phyloP scores from a whole-genome alignment of 2,888 invertebrate genomes.

The Lasioglossum villosulum region DNA sequence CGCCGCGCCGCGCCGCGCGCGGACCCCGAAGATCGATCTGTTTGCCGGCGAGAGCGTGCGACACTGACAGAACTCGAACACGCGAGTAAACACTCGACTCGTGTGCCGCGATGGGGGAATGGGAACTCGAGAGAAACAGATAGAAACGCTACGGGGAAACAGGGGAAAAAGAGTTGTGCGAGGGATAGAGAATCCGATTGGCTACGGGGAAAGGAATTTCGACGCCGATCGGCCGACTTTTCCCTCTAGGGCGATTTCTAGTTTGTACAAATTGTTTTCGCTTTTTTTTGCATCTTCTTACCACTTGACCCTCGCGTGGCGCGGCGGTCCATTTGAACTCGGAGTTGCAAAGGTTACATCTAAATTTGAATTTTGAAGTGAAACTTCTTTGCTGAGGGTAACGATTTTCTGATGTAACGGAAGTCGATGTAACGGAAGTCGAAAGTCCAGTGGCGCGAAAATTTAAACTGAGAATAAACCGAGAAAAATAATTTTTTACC shows the following conservation, averaged over 20 bases:
- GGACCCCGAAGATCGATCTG: constrained; percentile 66
- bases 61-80: constrained; percentile 69
- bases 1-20: constrained; percentile 9
- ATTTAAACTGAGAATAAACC: too few relatives aligned
- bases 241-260: background rate
- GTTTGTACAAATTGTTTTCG: background rate
- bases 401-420: too few relatives aligned
- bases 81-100: constrained; percentile 68
- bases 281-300: constrained; percentile 19
- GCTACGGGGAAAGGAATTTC: constrained; percentile 55
- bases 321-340: background rate
- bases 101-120: background rate
- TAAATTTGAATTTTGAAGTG: too few relatives aligned
- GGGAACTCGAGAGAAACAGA: background rate
- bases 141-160: background rate
- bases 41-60: constrained; percentile 66
- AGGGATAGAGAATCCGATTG: constrained; percentile 22
- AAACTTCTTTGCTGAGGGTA: too few relatives aligned
- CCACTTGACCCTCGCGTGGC: background rate
- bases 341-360: too few relatives aligned
- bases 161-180: background rate
- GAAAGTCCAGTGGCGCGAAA: too few relatives aligned
- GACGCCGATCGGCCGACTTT: constrained; percentile 50
- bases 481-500: too few relatives aligned
- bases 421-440: too few relatives aligned